A percentile compares a stretch with the other conserved stretches of the same genome.
These are phyloP conservation scores for Gadopsis marmoratus DNA, from an alignment of 2,797 vertebrate genomes.

Conservation along the genomic window DNA sequence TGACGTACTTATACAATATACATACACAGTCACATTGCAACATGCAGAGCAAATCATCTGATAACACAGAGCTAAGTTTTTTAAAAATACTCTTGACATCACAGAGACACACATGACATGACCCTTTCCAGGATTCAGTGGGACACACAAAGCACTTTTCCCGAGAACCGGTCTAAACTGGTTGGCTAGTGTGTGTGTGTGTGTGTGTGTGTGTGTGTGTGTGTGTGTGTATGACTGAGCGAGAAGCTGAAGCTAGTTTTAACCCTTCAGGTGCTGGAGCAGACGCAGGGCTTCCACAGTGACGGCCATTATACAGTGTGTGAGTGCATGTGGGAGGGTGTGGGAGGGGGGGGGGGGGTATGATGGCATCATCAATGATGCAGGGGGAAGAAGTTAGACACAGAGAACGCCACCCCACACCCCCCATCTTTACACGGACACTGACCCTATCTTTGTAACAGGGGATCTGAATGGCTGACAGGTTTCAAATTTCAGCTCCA, in stretches of 20 bases:
- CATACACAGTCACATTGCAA: conserved; percentile 35
- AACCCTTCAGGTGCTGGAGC: conserved; percentile 85
- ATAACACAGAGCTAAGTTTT: conserved; percentile 85
- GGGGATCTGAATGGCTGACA: conserved; percentile 76
- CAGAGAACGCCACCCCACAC: not conserved
- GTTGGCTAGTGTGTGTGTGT: conserved; percentile 81
- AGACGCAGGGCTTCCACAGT: conserved; percentile 53
- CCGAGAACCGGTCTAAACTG: conserved; percentile 95
- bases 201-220: conserved; percentile 72
- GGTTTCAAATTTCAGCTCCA: conserved; percentile 81
- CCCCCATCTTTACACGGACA: conserved; percentile 47
- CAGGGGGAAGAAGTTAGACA: conserved; percentile 46
- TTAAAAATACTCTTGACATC: conserved; percentile 90
- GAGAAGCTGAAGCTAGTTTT: conserved; percentile 88
- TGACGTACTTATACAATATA: conserved; percentile 50
- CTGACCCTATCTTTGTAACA: conserved; percentile 71
- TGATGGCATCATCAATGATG: conserved; percentile 44
- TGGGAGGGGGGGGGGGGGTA: not conserved
- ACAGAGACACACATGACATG: conserved; percentile 95
- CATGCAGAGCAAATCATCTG: conserved; percentile 55
- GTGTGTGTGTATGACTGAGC: conserved; percentile 75
- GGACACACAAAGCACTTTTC: conserved; percentile 97
- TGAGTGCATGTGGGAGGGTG: not conserved
- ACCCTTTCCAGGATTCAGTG: conserved; percentile 97
- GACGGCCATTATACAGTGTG: conserved; percentile 66